Base-by-base conservation (phyloP, 2,113 vertebrate species). In the Stomatorhinus ivindoensis region DNA sequence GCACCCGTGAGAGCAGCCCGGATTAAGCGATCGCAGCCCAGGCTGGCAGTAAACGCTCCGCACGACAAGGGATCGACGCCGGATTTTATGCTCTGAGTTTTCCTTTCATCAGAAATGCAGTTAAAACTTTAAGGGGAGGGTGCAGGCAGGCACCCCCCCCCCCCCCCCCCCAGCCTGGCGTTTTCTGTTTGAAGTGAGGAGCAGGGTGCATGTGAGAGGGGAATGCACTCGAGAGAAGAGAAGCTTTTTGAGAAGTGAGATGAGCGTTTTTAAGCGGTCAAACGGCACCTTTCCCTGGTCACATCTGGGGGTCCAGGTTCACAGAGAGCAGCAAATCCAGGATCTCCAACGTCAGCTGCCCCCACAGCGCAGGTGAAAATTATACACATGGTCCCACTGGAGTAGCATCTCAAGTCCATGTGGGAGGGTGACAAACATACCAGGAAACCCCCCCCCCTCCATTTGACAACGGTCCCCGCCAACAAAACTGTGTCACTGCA, bases 111-210 rank as follows among this genome's bases (percentile, higher is more conserved):
- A 35, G 50, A 58, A 80, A 35, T 10, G 35, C 46, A 42, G 47
- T 51, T 47, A 82, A 53, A 89, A 19, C 73, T 80, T 80, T 80
- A 80, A 80, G 47, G 69, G 69, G 69, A 80, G 82, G 46, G 39
- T 24, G 35, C 50, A 46, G 53, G 73, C 76, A 50, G 50, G 58
- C 55, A 46, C 3, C 53, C 55, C 55, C 27, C 27, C 1, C n/a
- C 27, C 51, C 55, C 21, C 58, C 42, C 0, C 3, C 35, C 61
- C 48, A 27, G 44, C 51, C 6, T 35, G 44, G 46, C 85, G 4
- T 15, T n/a, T 17, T 19, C 27, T 24, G 42, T 76, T 88, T 88
- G 87, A 88, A 90, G 90, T 76, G 65, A 24, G 13, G 19, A 15
- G 51, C 50, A 17, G 51, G 50, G 42, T 44, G 2, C 35, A 61